Evolutionary conservation across 1,140 invertebrate species (phyloP), one percentile per base, ranked within the genome.

Genomic region (Diachasmimorpha longicaudata): DNA sequence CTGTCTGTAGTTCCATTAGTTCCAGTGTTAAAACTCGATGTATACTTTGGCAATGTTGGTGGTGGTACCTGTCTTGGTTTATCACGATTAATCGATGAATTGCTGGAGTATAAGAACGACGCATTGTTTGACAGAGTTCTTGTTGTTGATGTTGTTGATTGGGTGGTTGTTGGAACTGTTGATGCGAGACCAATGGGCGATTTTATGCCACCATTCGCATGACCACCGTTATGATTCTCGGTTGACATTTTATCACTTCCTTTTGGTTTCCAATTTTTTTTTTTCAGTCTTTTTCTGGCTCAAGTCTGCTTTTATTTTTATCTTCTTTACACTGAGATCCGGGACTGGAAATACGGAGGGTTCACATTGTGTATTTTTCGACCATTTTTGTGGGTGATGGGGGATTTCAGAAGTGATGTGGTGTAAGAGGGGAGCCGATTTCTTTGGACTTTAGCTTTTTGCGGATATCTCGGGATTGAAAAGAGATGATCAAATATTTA

Each of bases 1-100:
- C 87, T 88, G 76, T 92, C 87, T 81, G 89, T 76, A 81, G 87
- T 86, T 52, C 89, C 85, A 71, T 91, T 90, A 44, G 90, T 88
- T 21, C 90, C 90, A 63, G 90, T 89, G 77, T 90, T 91, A 78
- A 91, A 91, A 81, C 90, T 91, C 16, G 90, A 90, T 31, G 90
- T 91, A 78, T 93, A 93, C 80, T 93, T 93, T 10, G 93, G 92
- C 75, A 93, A 81, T 13, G 92, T 93, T n/a, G 92, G 92, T 36
- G 92, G 92, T 52, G 92, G 92, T 66, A 90, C 91, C 46, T 92
- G 92, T 76, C 91, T 81, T 74, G 83, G 72, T 70, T 87, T 87
- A 19, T 85, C 84, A 16, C 86, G 83, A 67, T 79, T 86, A 13
- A 89, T 75, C 79, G 87, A 81, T 19, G 88, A 85, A 72, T 88